Percentiles rank a stretch among this genome's conserved stretches.
These are phyloP conservation scores for Hydropsyche betteni DNA, from an alignment of 2,888 invertebrate species.

Conservation along the genomic window DNA sequence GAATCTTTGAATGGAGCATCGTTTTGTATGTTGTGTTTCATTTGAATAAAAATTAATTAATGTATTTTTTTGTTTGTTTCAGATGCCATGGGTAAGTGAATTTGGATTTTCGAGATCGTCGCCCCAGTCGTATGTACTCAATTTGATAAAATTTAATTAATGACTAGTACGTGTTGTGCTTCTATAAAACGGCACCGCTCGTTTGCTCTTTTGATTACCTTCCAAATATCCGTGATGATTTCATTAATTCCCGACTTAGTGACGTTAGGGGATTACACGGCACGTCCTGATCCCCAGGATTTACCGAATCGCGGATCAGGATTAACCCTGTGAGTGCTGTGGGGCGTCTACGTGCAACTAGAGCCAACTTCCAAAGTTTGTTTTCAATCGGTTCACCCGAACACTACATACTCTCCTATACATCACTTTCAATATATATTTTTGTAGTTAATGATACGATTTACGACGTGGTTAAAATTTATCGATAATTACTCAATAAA, in stretches of 20 bases:
- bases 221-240: constrained; percentile 45
- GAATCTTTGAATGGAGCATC: too few species aligned
- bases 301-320: constrained; percentile 41
- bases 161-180: not conserved
- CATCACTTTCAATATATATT: too few species aligned
- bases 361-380: not conserved
- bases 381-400: too few species aligned
- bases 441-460: too few species aligned
- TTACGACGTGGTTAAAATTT: too few species aligned
- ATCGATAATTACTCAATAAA: too few species aligned
- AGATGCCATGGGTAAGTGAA: constrained; percentile 83
- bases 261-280: constrained; percentile 39
- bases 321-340: constrained; percentile 28
- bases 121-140: not conserved
- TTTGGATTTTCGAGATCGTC: not conserved
- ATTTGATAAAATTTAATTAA: not conserved
- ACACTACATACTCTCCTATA: too few species aligned
- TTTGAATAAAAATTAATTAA: constrained; percentile 47
- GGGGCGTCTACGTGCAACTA: constrained; percentile 6
- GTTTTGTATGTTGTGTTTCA: not conserved
- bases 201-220: constrained; percentile 43
- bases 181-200: not conserved
- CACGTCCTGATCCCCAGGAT: constrained; percentile 36
- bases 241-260: constrained; percentile 48
- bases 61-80: constrained; percentile 69